phyloP scores from a whole-genome alignment of 2,797 vertebrate genomes.

The Poecile montanus region DNA sequence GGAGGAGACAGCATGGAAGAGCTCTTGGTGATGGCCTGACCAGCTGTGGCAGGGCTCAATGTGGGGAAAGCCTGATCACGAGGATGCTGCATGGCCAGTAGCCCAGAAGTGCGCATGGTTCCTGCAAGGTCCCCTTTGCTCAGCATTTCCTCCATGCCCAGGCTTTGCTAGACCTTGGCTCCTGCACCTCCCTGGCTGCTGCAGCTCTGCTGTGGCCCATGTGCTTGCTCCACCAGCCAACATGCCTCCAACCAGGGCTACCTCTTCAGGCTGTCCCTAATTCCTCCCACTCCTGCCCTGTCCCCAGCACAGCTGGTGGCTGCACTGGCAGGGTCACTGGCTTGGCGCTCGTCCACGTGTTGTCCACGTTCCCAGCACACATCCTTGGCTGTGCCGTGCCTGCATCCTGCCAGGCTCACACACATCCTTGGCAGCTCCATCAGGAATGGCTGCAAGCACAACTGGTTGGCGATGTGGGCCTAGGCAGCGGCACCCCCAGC shows the following conservation, averaged over 20 bases:
- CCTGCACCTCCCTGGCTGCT: background rate
- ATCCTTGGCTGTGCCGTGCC: background rate
- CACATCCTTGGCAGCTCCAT: accelerated
- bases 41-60: accelerated
- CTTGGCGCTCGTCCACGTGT: accelerated
- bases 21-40: background rate
- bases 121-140: background rate
- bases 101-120: accelerated
- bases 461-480: background rate
- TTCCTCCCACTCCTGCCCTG: background rate
- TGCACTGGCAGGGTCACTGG: background rate
- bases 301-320: background rate
- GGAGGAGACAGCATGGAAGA: accelerated
- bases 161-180: background rate
- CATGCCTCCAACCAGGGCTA: accelerated
- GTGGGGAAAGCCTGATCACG: accelerated
- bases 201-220: background rate
- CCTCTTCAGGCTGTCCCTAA: background rate
- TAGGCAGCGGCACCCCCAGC: accelerated
- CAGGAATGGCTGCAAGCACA: background rate
- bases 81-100: accelerated
- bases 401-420: accelerated
- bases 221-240: accelerated
- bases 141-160: background rate
- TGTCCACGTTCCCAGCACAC: accelerated